phyloP scores from a whole-genome alignment of 2,888 invertebrate species.

The Orthosia incerta region DNA sequence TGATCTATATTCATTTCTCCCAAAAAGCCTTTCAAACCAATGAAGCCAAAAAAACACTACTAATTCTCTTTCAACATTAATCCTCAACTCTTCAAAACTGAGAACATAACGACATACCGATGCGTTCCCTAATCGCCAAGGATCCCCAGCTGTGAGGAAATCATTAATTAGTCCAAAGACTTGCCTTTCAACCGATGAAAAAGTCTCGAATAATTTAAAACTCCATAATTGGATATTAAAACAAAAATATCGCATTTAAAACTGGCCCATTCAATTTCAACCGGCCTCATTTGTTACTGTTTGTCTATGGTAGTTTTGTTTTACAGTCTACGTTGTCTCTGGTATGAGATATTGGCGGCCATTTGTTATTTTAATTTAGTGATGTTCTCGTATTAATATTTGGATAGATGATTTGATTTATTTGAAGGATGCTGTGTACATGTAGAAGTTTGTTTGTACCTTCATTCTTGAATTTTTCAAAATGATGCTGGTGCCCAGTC shows the following conservation, averaged over 20 bases:
- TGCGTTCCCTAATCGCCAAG: constrained; percentile 67
- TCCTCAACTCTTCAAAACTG: constrained; percentile 62
- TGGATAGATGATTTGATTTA: constrained; percentile 76
- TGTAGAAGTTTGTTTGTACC: neutral
- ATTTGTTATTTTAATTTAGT: constrained; percentile 87
- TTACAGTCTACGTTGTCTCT: constrained; percentile 69
- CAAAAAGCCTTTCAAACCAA: constrained; percentile 17
- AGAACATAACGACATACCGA: constrained; percentile 62
- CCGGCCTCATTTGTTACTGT: constrained; percentile 85
- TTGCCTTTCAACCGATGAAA: constrained; percentile 84
- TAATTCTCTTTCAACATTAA: constrained; percentile 62
- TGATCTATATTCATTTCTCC: constrained; percentile 7
- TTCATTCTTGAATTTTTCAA: neutral
- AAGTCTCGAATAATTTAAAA: constrained; percentile 82
- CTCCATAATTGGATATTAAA: constrained; percentile 89
- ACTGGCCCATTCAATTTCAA: constrained; percentile 83
- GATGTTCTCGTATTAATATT: constrained; percentile 76
- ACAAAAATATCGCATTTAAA: constrained; percentile 86
- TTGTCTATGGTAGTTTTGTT: constrained; percentile 78
- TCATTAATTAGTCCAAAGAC: constrained; percentile 88
- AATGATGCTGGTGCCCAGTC: too few relatives aligned
- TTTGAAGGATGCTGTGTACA: constrained; percentile 57
- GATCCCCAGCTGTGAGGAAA: constrained; percentile 82
- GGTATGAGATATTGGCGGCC: constrained; percentile 74
- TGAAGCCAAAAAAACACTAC: constrained; percentile 35